Evolutionary conservation across 2,113 vertebrate species (phyloP).

Genomic region (Platysteira castanea): DNA sequence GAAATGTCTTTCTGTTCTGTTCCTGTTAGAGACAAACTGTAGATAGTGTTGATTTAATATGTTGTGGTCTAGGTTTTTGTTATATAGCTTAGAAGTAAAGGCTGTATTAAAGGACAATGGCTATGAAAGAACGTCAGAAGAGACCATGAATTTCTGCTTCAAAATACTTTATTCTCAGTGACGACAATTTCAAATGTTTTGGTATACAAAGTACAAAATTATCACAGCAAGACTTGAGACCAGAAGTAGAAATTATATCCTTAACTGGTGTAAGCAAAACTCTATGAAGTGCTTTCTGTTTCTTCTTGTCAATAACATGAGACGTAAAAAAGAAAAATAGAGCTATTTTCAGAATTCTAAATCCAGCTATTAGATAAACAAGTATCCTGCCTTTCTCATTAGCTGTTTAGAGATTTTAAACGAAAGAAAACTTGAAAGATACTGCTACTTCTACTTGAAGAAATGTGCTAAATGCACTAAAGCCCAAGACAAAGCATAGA

Average conservation of each 20-base stretch:
- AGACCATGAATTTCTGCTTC: neutral
- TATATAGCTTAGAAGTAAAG: neutral
- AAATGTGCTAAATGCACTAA: neutral
- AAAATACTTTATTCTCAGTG: neutral
- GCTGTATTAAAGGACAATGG: neutral
- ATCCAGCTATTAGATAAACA: neutral
- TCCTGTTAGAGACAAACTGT: neutral
- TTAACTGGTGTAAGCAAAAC: neutral
- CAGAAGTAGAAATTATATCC: neutral
- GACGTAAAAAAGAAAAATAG: neutral
- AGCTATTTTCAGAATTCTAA: neutral
- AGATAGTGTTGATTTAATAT: neutral
- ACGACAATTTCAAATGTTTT: neutral
- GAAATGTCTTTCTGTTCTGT: neutral
- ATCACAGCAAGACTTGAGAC: neutral
- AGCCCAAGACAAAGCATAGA: neutral
- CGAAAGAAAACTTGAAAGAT: neutral
- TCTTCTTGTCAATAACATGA: constrained; percentile 5
- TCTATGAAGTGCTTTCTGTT: neutral
- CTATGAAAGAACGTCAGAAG: neutral
- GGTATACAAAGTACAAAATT: neutral
- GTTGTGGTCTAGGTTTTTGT: neutral
- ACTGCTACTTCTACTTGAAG: neutral
- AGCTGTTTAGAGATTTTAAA: neutral
- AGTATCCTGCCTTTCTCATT: neutral